Conservation (phyloP, 1,140 invertebrate species). For the Anoplolepis gracilipes region DNA sequence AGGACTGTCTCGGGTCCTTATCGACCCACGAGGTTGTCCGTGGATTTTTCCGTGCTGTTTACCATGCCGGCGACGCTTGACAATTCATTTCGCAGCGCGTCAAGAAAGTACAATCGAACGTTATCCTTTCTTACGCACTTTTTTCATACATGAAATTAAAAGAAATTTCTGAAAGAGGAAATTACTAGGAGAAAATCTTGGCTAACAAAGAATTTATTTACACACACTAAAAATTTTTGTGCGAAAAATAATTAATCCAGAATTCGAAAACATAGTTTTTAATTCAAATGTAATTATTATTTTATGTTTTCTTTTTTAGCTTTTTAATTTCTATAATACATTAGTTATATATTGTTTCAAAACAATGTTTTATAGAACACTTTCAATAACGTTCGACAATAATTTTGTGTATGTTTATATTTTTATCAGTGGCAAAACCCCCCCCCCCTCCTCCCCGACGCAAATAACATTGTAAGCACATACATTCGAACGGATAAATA, state of each 20-base stretch:
- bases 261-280: not conserved
- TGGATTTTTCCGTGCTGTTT: constrained; percentile 24
- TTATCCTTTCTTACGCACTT: not conserved
- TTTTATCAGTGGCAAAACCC: too few relatives aligned
- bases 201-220: not conserved
- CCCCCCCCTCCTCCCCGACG: too few relatives aligned
- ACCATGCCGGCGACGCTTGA: constrained; percentile 14
- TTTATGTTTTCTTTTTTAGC: too few relatives aligned
- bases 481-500: not conserved
- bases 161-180: not conserved
- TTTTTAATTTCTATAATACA: not conserved
- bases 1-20: constrained; percentile 63
- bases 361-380: not conserved
- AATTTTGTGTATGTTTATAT: not conserved
- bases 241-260: not conserved
- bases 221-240: not conserved
- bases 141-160: not conserved
- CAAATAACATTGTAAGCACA: not conserved
- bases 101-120: not conserved
- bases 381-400: not conserved
- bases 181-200: not conserved
- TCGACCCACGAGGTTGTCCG: constrained; percentile 63
- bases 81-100: not conserved
- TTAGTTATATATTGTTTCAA: not conserved
- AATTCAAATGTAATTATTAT: constrained; percentile 5